Base-by-base conservation (phyloP, 1,140 invertebrate species). In the Plodia interpunctella region DNA sequence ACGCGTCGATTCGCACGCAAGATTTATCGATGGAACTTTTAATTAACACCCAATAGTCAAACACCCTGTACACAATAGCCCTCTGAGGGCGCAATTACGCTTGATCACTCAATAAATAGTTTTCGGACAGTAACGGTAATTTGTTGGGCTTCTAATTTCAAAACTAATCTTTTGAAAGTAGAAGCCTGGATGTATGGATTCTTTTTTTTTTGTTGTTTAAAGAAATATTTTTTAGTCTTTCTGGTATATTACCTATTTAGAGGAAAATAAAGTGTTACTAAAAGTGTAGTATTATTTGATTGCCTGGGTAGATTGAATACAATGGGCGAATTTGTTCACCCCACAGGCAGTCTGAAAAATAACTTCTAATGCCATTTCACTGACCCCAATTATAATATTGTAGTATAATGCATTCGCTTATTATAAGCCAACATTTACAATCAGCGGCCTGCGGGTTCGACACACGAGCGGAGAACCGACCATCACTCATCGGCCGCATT, bases 21-120 rank as follows among this genome's bases (percentile, higher is more conserved):
- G 80, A 83, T 83, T 83, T 83, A 83, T 83, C 70, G 70, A 57
- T 60, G 68, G 52, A 68, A 28, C 68, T 81, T 83, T 83, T 83
- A 83, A 83, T 83, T 83, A 83, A 70, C 76, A 78, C 75, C 58
- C 72, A 68, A 78, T 80, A 78, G 61, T 74, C 67, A 51, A 83
- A 71, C 75, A 78, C 75, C 60, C 72, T 65, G 75, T 78, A 76
- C 58, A 72, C 66, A 74, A 73, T 73, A 68, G 66, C 63, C 63
- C 67, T 19, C 49, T 35, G 30, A 19, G 49, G 38, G 55, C 32
- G 25, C 57, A 60, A 65, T 65, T 65, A 21, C 32, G 52, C 20
- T 35, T 57, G 58, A 65, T 65, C 58, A 50, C 57, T 65, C 57
- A 60, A 65, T 65, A 55, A 60, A 60, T 64, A 55, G 32, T 28